These are phyloP conservation scores for Tupaia chinensis DNA, from an alignment of 2,113 vertebrate species.

Conservation along the genomic window DNA sequence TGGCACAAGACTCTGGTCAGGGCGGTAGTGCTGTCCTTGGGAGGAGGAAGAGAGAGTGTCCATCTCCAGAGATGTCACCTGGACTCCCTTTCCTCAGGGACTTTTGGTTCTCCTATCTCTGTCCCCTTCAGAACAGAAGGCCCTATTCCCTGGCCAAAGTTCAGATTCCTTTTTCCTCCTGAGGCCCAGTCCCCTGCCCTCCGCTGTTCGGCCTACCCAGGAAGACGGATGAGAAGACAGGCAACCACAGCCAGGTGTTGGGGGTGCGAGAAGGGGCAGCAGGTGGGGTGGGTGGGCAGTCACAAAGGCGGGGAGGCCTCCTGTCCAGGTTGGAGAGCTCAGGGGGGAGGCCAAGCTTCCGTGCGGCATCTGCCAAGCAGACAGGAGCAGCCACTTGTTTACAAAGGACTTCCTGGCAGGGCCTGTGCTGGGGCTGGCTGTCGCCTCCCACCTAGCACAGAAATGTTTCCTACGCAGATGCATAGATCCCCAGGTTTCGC, in stretches of 20 bases:
- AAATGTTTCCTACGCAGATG: not conserved
- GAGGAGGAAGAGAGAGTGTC: accelerated
- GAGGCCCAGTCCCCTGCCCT: not conserved
- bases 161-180: not conserved
- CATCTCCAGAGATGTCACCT: accelerated
- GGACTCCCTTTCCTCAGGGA: not conserved
- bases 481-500: not conserved
- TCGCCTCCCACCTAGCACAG: not conserved
- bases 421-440: not conserved
- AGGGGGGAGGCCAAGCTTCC: accelerated
- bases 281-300: not conserved
- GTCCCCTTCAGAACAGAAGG: not conserved
- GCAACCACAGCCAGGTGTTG: not conserved
- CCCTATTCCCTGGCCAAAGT: not conserved
- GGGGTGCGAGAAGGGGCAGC: no score
- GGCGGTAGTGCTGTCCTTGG: accelerated
- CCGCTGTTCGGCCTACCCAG: not conserved
- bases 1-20: accelerated
- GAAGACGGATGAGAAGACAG: not conserved
- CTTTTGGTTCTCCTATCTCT: not conserved
- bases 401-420: not conserved
- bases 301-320: not conserved
- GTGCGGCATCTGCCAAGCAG: accelerated
- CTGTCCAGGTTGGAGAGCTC: not conserved
- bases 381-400: not conserved